Evolutionary conservation across 2,888 invertebrate species (phyloP).

Genomic region (Pollenia angustigena): DNA sequence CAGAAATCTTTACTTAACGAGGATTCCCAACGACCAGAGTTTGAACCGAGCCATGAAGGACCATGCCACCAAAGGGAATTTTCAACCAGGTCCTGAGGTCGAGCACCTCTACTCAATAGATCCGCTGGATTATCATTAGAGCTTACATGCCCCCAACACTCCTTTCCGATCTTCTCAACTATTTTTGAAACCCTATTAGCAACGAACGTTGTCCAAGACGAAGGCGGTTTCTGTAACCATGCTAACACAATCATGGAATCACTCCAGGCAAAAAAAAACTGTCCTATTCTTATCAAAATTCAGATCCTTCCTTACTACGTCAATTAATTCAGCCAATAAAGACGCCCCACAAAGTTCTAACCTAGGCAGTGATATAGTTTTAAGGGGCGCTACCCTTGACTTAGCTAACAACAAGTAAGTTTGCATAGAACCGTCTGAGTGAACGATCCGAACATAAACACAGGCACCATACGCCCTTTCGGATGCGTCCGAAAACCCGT

Average conservation of each 20-base stretch:
- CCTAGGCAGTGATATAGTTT: conserved; percentile 3
- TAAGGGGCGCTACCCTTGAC: background rate
- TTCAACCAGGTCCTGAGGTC: background rate
- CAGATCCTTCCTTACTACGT: background rate
- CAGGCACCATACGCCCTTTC: conserved; percentile 37
- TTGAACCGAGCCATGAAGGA: background rate
- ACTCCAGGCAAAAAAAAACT: background rate
- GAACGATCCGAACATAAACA: background rate
- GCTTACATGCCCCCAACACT: conserved; percentile 19
- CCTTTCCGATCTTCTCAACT: no score
- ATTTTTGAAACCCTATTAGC: no score
- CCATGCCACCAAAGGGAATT: conserved; percentile 7
- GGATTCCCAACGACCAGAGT: background rate
- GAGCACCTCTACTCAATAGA: conserved; percentile 3
- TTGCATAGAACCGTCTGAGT: background rate
- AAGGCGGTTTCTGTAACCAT: conserved; percentile 30
- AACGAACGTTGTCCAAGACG: no score
- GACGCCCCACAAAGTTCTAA: background rate
- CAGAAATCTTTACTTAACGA: background rate
- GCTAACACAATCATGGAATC: background rate
- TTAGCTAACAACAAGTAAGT: background rate
- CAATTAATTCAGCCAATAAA: background rate
- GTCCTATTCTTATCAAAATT: background rate
- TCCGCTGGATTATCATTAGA: conserved; percentile 37
- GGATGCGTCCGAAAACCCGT: conserved; percentile 22